phyloP scores from a whole-genome alignment of 2,113 vertebrate species.

The Sander lucioperca region DNA sequence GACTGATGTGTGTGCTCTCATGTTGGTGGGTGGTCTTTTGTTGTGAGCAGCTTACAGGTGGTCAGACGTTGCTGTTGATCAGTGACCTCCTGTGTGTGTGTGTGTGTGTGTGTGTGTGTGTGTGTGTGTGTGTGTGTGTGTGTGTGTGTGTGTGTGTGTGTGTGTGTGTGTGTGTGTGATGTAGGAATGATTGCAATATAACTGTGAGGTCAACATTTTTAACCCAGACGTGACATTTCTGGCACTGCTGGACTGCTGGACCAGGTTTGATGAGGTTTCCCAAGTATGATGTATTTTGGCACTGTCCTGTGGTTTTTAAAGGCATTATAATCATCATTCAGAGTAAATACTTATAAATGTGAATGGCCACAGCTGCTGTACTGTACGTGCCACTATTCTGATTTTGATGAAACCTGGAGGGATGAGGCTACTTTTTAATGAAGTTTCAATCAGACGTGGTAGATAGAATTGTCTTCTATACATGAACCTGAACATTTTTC shows the following conservation, averaged over 20 bases:
- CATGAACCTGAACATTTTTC: slow-evolving; percentile 33
- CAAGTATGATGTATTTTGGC: slow-evolving; percentile 22
- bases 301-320: background rate
- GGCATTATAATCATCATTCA: slow-evolving; percentile 5
- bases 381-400: background rate
- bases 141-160: too few relatives aligned
- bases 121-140: too few relatives aligned
- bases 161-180: background rate
- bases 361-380: slow-evolving; percentile 18
- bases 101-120: background rate
- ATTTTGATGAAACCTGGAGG: slow-evolving; percentile 18
- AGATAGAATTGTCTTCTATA: slow-evolving; percentile 6
- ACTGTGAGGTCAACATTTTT: slow-evolving; percentile 32
- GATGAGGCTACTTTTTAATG: slow-evolving; percentile 30
- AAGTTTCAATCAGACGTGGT: slow-evolving; percentile 23
- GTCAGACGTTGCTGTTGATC: slow-evolving; percentile 58
- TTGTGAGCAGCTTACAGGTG: slow-evolving; percentile 70
- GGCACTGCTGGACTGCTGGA: slow-evolving; percentile 5
- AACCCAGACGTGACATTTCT: slow-evolving; percentile 22
- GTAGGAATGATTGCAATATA: slow-evolving; percentile 28
- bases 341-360: background rate
- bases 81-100: slow-evolving; percentile 39
- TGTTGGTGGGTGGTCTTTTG: slow-evolving; percentile 68
- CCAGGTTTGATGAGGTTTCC: background rate
- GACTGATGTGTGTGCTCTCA: background rate